These are phyloP conservation scores for Mormoops blainvillei DNA, from an alignment of 2,113 vertebrate species.

Conservation along the genomic window DNA sequence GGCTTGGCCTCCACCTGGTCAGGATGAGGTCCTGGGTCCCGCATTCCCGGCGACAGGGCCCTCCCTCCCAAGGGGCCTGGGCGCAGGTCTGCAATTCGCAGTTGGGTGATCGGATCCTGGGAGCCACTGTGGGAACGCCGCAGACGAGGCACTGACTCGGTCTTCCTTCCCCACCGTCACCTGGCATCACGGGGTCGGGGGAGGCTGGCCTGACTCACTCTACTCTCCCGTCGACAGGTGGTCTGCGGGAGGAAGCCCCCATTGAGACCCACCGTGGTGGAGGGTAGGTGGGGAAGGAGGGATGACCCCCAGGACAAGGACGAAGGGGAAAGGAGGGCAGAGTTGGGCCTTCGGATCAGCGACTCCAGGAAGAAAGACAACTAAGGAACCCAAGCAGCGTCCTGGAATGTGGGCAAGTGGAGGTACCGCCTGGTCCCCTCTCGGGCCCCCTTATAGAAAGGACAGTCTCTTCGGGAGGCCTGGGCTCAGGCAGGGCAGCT, in stretches of 20 bases:
- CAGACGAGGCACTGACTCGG: neutral
- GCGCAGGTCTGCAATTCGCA: fast-evolving
- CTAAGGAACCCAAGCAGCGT: neutral
- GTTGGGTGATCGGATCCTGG: fast-evolving
- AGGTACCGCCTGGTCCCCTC: fast-evolving
- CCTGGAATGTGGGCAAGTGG: fast-evolving
- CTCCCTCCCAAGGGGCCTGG: neutral
- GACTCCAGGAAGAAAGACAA: neutral
- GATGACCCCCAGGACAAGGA: neutral
- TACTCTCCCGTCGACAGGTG: neutral
- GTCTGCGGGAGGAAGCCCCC: neutral
- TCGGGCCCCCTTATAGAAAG: too few species aligned
- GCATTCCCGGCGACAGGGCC: neutral
- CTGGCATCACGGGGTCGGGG: neutral
- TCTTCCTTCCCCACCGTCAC: neutral
- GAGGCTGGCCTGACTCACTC: neutral
- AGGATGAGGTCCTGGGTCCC: neutral
- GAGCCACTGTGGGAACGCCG: fast-evolving
- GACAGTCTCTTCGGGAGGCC: neutral
- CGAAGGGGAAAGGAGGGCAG: fast-evolving
- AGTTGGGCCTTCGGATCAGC: neutral
- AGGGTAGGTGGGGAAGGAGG: fast-evolving
- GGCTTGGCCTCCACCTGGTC: too few species aligned
- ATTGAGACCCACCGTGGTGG: too few species aligned
- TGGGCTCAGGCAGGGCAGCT: too few species aligned